Conservation (phyloP, 2,797 vertebrate genomes). For the Limosa lapponica region DNA sequence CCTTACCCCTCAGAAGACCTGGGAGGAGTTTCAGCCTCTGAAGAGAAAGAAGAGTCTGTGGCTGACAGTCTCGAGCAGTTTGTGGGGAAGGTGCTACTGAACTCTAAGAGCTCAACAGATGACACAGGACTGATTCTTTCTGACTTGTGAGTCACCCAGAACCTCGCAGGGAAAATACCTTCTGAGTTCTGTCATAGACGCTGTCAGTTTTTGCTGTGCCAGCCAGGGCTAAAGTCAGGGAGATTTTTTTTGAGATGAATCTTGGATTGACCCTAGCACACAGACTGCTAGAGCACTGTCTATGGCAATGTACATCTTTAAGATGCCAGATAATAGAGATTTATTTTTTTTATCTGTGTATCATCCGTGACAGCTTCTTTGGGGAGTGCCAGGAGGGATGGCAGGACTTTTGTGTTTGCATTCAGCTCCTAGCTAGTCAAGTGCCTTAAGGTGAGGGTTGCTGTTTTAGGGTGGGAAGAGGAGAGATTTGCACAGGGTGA, state of each 20-base stretch:
- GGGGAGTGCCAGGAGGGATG: background rate
- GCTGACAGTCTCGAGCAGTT: background rate
- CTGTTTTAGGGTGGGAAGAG: background rate
- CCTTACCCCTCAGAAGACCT: background rate
- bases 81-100: background rate
- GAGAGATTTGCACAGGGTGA: background rate
- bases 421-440: background rate
- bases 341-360: background rate
- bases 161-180: background rate
- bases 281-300: background rate
- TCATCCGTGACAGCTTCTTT: background rate
- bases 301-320: background rate
- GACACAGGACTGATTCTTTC: background rate
- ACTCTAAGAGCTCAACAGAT: background rate
- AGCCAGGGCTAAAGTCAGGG: background rate
- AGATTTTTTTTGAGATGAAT: background rate
- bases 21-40: background rate
- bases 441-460: background rate
- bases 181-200: background rate
- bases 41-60: background rate
- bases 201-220: background rate
- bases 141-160: background rate
- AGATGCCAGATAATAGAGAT: background rate
- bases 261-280: background rate
- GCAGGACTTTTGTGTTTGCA: background rate